Conservation (phyloP, 2,113 vertebrate species). For the Amphiprion ocellaris region DNA sequence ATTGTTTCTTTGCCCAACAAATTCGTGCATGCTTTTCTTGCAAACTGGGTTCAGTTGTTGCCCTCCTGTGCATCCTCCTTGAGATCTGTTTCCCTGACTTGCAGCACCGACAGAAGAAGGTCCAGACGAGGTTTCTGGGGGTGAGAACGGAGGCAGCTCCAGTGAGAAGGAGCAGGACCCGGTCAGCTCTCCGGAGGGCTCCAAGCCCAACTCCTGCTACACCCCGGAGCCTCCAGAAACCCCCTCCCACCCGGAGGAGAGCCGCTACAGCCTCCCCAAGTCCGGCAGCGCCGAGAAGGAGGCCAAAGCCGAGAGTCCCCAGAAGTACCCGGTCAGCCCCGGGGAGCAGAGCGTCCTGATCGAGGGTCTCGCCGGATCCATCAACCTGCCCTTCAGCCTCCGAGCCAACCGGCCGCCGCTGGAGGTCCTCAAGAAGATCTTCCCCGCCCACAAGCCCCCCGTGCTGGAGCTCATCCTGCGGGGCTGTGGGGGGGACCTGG, state of each 20-base stretch:
- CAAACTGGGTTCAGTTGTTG: too few species aligned
- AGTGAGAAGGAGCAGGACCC: constrained; percentile 95
- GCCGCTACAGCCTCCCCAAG: constrained; percentile 85
- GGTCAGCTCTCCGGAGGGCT: constrained; percentile 90
- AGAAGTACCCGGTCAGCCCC: constrained; percentile 85
- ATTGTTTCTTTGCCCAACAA: too few species aligned
- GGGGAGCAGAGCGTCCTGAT: constrained; percentile 90
- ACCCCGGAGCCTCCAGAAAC: constrained; percentile 90
- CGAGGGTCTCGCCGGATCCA: constrained; percentile 91
- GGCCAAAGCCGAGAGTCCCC: constrained; percentile 86
- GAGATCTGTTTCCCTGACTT: constrained; percentile 18
- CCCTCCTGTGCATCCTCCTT: neutral
- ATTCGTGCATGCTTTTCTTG: too few species aligned
- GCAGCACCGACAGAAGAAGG: constrained; percentile 89
- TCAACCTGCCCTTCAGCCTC: constrained; percentile 92
- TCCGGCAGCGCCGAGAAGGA: constrained; percentile 82
- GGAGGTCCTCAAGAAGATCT: constrained; percentile 97
- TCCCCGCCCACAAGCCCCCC: constrained; percentile 94
- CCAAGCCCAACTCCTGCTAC: constrained; percentile 90
- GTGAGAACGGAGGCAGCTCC: constrained; percentile 88
- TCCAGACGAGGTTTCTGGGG: constrained; percentile 85
- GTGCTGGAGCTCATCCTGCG: constrained; percentile 97
- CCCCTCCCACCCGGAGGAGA: constrained; percentile 88
- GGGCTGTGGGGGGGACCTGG: constrained; percentile 95
- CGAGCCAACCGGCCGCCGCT: constrained; percentile 94